These are phyloP conservation scores for Drosophila subobscura DNA, from an alignment of 1,140 invertebrate genomes.

Conservation along the genomic window DNA sequence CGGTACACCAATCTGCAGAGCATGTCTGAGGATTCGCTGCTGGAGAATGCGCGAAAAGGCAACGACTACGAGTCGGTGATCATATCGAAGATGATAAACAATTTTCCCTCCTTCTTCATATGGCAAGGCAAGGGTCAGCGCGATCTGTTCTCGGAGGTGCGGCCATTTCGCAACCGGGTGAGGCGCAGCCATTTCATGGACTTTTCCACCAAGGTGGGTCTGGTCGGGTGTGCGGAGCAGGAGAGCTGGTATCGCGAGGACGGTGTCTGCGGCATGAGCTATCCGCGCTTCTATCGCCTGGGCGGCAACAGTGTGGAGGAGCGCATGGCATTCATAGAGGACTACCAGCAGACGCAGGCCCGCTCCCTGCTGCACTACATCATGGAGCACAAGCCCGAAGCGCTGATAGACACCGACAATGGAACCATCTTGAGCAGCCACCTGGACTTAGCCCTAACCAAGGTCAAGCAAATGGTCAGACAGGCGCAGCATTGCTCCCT, in stretches of 20 bases:
- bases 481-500: constrained; percentile 64
- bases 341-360: constrained; percentile 91
- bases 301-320: constrained; percentile 84
- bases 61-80: constrained; percentile 82
- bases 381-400: constrained; percentile 80
- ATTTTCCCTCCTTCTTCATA: constrained; percentile 85
- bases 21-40: constrained; percentile 72
- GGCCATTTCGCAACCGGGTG: constrained; percentile 85
- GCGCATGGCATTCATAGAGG: constrained; percentile 84
- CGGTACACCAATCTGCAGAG: constrained; percentile 75
- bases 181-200: constrained; percentile 84
- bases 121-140: constrained; percentile 84
- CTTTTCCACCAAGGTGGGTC: constrained; percentile 87
- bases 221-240: constrained; percentile 86
- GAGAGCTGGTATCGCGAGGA: constrained; percentile 86
- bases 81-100: constrained; percentile 86
- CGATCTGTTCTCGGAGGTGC: constrained; percentile 77
- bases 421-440: constrained; percentile 79
- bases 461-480: constrained; percentile 65
- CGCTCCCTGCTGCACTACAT: constrained; percentile 91
- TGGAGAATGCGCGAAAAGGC: constrained; percentile 69
- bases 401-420: constrained; percentile 36
- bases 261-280: constrained; percentile 85
- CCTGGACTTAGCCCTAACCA: constrained; percentile 85
- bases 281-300: constrained; percentile 86